Conservation (phyloP, 1,140 invertebrate species). For the Phymastichus coffea region DNA sequence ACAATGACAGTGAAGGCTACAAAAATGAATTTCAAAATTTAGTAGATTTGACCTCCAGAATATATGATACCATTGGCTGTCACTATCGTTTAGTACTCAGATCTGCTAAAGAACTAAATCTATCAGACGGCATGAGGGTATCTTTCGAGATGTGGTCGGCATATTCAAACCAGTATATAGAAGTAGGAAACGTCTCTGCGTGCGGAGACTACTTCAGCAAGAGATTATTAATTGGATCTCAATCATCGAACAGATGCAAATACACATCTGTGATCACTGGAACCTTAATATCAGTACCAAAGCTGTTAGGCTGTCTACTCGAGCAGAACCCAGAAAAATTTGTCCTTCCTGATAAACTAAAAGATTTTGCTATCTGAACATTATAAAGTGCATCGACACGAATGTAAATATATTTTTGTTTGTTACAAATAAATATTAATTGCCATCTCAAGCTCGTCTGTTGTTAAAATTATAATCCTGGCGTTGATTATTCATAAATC, state of each 20-base stretch:
- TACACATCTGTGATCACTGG: constrained; percentile 65
- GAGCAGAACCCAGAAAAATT: constrained; percentile 59
- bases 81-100: constrained; percentile 63
- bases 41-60: constrained; percentile 48
- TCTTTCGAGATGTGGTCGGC: constrained; percentile 69
- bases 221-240: constrained; percentile 63
- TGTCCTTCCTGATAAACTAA: constrained; percentile 34
- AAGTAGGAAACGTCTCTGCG: constrained; percentile 65
- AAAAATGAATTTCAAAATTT: constrained; percentile 55
- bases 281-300: constrained; percentile 64
- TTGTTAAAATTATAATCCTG: too few species aligned
- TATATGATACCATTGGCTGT: constrained; percentile 62
- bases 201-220: constrained; percentile 69
- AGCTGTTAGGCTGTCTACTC: constrained; percentile 64
- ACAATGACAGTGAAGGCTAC: constrained; percentile 44
- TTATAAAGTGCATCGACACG: too few species aligned
- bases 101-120: constrained; percentile 58
- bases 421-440: too few species aligned
- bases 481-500: too few species aligned
- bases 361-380: not conserved
- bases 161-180: constrained; percentile 60
- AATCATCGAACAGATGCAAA: constrained; percentile 51
- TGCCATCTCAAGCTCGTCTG: too few species aligned
- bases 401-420: too few species aligned
- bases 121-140: constrained; percentile 63